Conservation (phyloP, 2,113 vertebrate species). For the Catharus bicknelli region DNA sequence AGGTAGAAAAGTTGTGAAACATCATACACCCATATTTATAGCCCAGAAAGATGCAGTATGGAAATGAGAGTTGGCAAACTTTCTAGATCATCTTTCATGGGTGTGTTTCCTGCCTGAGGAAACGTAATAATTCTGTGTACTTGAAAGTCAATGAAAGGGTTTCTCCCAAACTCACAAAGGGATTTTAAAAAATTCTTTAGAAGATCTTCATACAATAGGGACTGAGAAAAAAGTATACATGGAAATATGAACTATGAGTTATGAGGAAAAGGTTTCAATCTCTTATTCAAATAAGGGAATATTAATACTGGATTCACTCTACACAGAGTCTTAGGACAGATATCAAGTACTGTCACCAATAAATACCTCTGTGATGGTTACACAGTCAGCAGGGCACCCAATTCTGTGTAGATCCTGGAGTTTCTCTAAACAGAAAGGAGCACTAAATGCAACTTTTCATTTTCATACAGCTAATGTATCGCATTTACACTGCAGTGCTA, state of each 20-base stretch:
- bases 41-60: not conserved
- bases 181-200: not conserved
- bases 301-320: not conserved
- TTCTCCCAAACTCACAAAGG: not conserved
- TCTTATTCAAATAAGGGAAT: not conserved
- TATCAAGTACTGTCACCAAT: not conserved
- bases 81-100: not conserved
- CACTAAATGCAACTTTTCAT: not conserved
- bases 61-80: conserved; percentile 3
- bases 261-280: not conserved
- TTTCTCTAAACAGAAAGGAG: not conserved
- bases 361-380: not conserved
- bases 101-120: not conserved
- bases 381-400: not conserved
- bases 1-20: conserved; percentile 11
- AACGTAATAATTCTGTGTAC: not conserved
- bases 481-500: not conserved
- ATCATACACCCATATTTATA: not conserved
- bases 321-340: not conserved
- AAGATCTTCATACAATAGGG: not conserved
- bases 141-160: not conserved
- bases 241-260: not conserved
- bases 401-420: not conserved
- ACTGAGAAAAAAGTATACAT: not conserved
- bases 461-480: not conserved